A percentile compares a stretch with the other conserved stretches of the same genome.
Conservation (phyloP, 2,888 invertebrate genomes). For the Polietes domitor region DNA sequence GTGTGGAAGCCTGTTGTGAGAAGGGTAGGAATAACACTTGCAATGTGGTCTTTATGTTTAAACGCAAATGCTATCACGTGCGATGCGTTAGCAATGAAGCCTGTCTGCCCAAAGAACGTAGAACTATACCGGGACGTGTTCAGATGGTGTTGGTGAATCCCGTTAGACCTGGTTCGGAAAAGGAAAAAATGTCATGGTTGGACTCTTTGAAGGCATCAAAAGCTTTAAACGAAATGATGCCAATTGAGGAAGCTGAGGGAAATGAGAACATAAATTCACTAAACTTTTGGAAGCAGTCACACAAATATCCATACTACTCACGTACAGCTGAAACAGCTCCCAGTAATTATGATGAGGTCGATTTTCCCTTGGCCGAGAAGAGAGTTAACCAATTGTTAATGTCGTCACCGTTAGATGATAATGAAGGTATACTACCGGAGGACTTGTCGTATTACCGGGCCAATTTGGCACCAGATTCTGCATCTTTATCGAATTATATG, state of each 20-base stretch:
- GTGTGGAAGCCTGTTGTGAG: slow-evolving; percentile 84
- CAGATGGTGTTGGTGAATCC: slow-evolving; percentile 91
- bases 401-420: slow-evolving; percentile 75
- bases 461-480: slow-evolving; percentile 31
- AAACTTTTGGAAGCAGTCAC: slow-evolving; percentile 78
- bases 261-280: slow-evolving; percentile 71
- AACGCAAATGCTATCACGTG: slow-evolving; percentile 89
- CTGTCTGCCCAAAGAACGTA: slow-evolving; percentile 86
- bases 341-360: slow-evolving; percentile 76
- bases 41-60: slow-evolving; percentile 90
- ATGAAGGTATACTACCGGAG: slow-evolving; percentile 81
- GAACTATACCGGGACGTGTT: slow-evolving; percentile 84
- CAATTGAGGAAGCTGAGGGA: slow-evolving; percentile 64
- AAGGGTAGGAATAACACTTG: slow-evolving; percentile 81
- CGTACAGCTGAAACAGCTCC: slow-evolving; percentile 14
- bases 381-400: slow-evolving; percentile 76
- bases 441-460: slow-evolving; percentile 73
- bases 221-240: slow-evolving; percentile 64
- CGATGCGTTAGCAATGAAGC: slow-evolving; percentile 87
- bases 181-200: slow-evolving; percentile 73
- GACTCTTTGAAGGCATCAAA: slow-evolving; percentile 75
- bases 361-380: slow-evolving; percentile 76
- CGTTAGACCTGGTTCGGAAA: slow-evolving; percentile 81
- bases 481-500: slow-evolving; percentile 79
- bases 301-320: slow-evolving; percentile 69